phyloP scores from a whole-genome alignment of 92 coral and sea anemone species.

The Metridium senile region DNA sequence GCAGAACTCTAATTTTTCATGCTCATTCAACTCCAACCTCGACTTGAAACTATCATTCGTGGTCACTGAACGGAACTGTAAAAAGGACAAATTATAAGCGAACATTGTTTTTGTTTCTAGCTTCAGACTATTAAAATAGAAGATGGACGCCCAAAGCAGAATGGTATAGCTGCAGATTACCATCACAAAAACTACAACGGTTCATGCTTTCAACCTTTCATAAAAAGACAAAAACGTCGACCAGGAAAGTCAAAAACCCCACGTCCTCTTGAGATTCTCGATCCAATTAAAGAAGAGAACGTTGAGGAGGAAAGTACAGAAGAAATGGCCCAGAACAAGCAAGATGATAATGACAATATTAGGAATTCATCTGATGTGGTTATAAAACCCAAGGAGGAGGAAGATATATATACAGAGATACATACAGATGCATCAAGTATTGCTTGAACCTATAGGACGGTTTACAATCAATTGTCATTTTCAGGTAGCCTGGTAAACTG shows the following conservation, averaged over 20 bases:
- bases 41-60: no score
- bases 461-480: neutral
- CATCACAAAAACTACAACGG: neutral
- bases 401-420: neutral
- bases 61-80: no score
- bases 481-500: no score
- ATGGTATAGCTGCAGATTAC: neutral
- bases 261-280: slow-evolving; percentile 11
- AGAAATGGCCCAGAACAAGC: neutral
- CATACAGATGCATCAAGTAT: neutral
- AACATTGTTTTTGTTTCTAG: neutral
- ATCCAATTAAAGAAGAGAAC: slow-evolving; percentile 20
- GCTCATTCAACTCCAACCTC: no score
- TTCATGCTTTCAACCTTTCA: slow-evolving; percentile 25
- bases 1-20: no score
- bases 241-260: slow-evolving; percentile 11
- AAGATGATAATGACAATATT: neutral
- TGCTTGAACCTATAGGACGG: neutral
- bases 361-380: neutral
- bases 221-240: slow-evolving; percentile 22
- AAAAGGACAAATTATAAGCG: no score
- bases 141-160: neutral
- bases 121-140: neutral
- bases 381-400: neutral
- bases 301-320: slow-evolving; percentile 4